Evolutionary conservation across 2,113 vertebrate species (phyloP), one percentile per base, ranked within the genome.

Genomic region (Dryoscopus gambensis): DNA sequence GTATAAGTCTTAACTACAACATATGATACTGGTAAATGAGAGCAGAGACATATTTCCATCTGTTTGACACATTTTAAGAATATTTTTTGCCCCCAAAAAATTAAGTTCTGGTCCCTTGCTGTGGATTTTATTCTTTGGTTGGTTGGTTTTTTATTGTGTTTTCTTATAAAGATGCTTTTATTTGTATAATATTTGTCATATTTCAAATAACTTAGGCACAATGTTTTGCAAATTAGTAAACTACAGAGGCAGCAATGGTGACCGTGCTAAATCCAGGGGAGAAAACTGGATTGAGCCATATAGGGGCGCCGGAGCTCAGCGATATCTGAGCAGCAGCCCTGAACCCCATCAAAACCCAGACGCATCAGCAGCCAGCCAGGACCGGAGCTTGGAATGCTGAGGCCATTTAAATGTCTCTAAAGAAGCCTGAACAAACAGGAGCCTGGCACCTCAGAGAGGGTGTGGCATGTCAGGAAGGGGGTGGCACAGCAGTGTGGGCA

Each of bases 231-330:
- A 63, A 5, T 52, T 47, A 40, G 10, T 50, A n/a, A 68, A 14
- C 15, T 39, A 47, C n/a, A 44, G 37, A 13, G 10, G 6, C 27
- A 73, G 42, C 14, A 28, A 31, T 2, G 2, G 35, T 28, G 23
- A 28, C 15, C 3, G 12, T 4, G 6, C 1, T 44, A 57, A 39
- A 6, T 39, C 10, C 37, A 19, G 33, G 12, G 33, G 2, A 87
- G 40, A 62, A 4, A 30, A 65, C 0, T 6, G 17, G 24, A 62
- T 16, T 0, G 0, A 87, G 24, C 5, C 13, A 7, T 12, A 37
- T 3, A 20, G 8, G 8, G 7, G 17, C 3, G 10, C 14, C 31
- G 8, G 7, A 37, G 14, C 27, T 64, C 25, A 49, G 31, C 4
- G 42, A 33, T 27, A 33, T 6, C 3, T 0, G 3, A 52, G 18